phyloP scores from a whole-genome alignment of 2,113 vertebrate species.

The Microcebus ravelobensis region DNA sequence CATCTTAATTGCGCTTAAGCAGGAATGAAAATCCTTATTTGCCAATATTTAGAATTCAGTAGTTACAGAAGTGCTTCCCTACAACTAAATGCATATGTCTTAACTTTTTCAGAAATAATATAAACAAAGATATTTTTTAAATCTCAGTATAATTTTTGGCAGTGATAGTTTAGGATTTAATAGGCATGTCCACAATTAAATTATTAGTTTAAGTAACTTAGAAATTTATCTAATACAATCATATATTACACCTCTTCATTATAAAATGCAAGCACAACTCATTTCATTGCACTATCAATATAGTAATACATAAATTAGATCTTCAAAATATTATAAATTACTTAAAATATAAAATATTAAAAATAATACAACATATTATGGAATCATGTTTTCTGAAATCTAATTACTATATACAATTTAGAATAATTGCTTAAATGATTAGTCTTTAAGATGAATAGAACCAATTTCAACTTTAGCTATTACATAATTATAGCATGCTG shows the following conservation, averaged over 20 bases:
- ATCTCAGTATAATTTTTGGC: background rate
- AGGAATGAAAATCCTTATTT: background rate
- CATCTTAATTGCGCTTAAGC: background rate
- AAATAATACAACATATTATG: background rate
- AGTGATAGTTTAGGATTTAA: conserved; percentile 23
- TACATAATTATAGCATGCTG: conserved; percentile 7
- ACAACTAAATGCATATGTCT: background rate
- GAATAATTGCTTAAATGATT: conserved; percentile 41
- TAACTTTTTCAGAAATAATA: conserved; percentile 1
- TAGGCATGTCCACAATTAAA: background rate
- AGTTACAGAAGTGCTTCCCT: background rate
- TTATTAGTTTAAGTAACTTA: background rate
- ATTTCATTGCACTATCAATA: background rate
- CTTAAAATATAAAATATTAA: conserved; percentile 39
- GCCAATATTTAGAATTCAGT: background rate
- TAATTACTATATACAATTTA: background rate
- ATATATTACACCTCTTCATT: background rate
- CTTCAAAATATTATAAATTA: background rate
- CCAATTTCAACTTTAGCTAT: background rate
- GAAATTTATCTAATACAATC: background rate
- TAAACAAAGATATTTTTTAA: conserved; percentile 8
- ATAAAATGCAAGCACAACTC: background rate
- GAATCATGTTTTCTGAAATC: background rate
- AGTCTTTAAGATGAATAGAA: conserved; percentile 12
- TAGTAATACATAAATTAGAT: background rate